Evolutionary conservation across 2,113 vertebrate species (phyloP).

Genomic region (Toxotes chatareus): DNA sequence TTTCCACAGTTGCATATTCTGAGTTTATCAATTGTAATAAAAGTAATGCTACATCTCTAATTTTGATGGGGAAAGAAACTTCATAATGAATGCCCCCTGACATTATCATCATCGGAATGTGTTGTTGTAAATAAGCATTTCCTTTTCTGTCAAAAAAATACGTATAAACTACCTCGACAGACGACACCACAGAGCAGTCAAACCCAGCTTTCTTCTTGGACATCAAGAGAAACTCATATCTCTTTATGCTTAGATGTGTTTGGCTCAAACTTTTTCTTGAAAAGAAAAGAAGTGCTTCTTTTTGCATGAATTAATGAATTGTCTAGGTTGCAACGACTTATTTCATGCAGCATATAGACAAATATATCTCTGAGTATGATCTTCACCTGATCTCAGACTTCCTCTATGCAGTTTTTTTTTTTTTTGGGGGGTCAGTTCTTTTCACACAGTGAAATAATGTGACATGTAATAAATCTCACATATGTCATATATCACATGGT

Average conservation of each 20-base stretch:
- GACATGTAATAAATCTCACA: too few relatives aligned
- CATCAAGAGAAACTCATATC: neutral
- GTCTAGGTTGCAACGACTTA: neutral
- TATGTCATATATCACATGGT: conserved; percentile 13
- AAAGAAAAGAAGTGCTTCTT: neutral
- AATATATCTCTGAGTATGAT: neutral
- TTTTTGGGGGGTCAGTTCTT: neutral
- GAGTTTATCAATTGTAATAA: neutral
- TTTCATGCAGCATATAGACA: neutral
- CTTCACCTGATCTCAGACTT: neutral
- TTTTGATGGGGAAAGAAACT: conserved; percentile 7
- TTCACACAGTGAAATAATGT: neutral
- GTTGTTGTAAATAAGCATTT: neutral
- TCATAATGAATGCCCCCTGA: conserved; percentile 13
- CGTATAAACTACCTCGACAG: neutral
- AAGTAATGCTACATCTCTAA: neutral
- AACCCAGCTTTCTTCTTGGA: conserved; percentile 6
- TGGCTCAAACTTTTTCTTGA: neutral
- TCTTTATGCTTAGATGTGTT: neutral
- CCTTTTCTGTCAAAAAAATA: neutral
- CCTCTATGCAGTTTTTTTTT: neutral
- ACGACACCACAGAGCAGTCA: neutral
- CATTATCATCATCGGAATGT: neutral
- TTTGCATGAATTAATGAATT: conserved; percentile 1
- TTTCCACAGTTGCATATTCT: neutral